These are phyloP conservation scores for Diarsia rubi DNA, from an alignment of 2,888 invertebrate genomes.

Conservation along the genomic window DNA sequence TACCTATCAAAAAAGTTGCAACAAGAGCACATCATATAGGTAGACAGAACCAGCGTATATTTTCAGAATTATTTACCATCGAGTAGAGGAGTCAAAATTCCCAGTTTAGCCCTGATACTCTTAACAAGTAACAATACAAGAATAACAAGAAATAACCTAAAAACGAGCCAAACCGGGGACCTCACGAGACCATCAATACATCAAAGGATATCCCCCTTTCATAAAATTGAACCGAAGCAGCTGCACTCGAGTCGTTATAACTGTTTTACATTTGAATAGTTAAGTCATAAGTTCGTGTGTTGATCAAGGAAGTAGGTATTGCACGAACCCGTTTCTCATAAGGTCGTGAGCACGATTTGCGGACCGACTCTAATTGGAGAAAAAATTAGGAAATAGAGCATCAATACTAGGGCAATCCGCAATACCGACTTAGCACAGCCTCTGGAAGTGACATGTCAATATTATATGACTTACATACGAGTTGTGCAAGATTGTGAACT, in stretches of 20 bases:
- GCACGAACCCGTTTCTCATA: slow-evolving; percentile 44
- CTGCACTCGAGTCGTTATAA: slow-evolving; percentile 7
- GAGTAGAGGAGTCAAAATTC: not conserved
- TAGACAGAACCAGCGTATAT: not conserved
- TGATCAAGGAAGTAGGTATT: slow-evolving; percentile 48
- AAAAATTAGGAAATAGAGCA: slow-evolving; percentile 51
- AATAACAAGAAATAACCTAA: too few species aligned
- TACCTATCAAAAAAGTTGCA: not conserved
- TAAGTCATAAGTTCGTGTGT: slow-evolving; percentile 39
- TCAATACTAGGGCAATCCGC: slow-evolving; percentile 17
- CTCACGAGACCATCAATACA: not conserved
- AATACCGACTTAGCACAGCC: slow-evolving; percentile 28
- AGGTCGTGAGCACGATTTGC: slow-evolving; percentile 45
- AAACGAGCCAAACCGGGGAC: not conserved
- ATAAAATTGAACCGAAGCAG: slow-evolving; percentile 16
- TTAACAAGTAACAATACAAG: not conserved
- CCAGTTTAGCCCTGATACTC: not conserved
- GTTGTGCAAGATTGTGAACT: slow-evolving; percentile 26
- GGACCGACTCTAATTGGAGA: slow-evolving; percentile 36
- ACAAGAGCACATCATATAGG: not conserved
- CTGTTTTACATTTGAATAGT: slow-evolving; percentile 40
- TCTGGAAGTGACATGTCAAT: slow-evolving; percentile 48
- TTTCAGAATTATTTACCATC: not conserved
- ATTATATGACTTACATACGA: slow-evolving; percentile 37
- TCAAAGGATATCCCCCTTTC: not conserved